Evolutionary conservation across 1,140 invertebrate species (phyloP).

Genomic region (Cardiocondyla obscurior): DNA sequence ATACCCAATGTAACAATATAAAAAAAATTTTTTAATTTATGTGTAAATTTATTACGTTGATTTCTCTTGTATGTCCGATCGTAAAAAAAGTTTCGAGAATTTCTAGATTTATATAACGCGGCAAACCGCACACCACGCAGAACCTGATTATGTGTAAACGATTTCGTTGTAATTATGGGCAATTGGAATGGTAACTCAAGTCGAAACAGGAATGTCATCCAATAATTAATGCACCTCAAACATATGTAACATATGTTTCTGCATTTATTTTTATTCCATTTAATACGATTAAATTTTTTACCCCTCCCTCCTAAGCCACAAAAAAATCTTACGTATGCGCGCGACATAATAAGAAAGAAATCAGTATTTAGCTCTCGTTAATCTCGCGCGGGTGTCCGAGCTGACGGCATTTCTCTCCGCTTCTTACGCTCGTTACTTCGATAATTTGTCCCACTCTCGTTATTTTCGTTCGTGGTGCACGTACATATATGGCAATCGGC

Average conservation of each 20-base stretch:
- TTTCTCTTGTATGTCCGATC: neutral
- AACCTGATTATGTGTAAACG: conserved; percentile 6
- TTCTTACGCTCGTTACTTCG: conserved; percentile 61
- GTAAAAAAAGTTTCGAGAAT: neutral
- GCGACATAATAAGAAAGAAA: conserved; percentile 30
- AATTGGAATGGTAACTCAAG: conserved; percentile 37
- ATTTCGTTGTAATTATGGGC: conserved; percentile 28
- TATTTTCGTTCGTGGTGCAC: conserved; percentile 34
- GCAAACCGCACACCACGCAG: neutral
- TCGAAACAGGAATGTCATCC: conserved; percentile 19
- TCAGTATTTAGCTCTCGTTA: conserved; percentile 55
- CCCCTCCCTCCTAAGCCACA: too few species aligned
- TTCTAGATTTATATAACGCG: conserved; percentile 3
- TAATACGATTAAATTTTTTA: conserved; percentile 24
- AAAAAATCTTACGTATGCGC: conserved; percentile 12
- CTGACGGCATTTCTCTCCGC: conserved; percentile 7
- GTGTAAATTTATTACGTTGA: neutral
- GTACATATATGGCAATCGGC: conserved; percentile 62
- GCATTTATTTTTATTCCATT: conserved; percentile 1
- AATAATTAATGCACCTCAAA: conserved; percentile 21
- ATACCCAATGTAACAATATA: neutral
- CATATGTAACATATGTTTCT: neutral
- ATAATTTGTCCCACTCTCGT: conserved; percentile 65
- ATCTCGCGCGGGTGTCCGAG: neutral
- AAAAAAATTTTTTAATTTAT: neutral